Evolutionary conservation across 2,113 vertebrate genomes (phyloP).

Genomic region (Catagonus wagneri): DNA sequence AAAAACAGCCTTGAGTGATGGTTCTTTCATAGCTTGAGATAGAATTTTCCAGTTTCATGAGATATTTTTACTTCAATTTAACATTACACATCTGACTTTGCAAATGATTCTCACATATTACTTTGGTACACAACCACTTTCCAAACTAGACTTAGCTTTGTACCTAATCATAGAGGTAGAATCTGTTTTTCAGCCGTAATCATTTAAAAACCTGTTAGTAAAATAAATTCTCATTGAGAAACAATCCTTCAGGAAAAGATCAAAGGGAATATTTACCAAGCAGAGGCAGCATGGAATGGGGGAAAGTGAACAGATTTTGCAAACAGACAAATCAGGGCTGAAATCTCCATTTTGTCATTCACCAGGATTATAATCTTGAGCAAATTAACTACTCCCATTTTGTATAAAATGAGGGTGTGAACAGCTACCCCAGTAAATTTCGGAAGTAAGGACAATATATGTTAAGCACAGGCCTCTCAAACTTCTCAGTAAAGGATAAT

Average conservation of each 20-base stretch:
- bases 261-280: background rate
- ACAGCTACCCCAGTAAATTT: background rate
- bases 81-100: background rate
- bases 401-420: background rate
- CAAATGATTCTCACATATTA: background rate
- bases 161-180: background rate
- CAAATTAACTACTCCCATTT: background rate
- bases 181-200: background rate
- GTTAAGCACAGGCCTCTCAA: background rate
- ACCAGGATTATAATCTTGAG: background rate
- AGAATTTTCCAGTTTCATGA: background rate
- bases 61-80: slow-evolving; percentile 8
- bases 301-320: background rate
- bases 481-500: background rate
- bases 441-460: background rate
- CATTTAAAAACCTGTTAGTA: background rate
- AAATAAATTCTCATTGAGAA: background rate
- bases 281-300: background rate
- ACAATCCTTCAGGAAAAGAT: background rate
- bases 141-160: slow-evolving; percentile 11
- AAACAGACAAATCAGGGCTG: background rate
- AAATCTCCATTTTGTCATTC: slow-evolving; percentile 6
- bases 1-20: background rate
- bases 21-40: background rate
- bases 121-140: slow-evolving; percentile 23